A percentile compares a stretch with the other conserved stretches of the same genome.
Evolutionary conservation across 92 coral and sea anemone species (phyloP).

Genomic region (Zoanthus gigantus): DNA sequence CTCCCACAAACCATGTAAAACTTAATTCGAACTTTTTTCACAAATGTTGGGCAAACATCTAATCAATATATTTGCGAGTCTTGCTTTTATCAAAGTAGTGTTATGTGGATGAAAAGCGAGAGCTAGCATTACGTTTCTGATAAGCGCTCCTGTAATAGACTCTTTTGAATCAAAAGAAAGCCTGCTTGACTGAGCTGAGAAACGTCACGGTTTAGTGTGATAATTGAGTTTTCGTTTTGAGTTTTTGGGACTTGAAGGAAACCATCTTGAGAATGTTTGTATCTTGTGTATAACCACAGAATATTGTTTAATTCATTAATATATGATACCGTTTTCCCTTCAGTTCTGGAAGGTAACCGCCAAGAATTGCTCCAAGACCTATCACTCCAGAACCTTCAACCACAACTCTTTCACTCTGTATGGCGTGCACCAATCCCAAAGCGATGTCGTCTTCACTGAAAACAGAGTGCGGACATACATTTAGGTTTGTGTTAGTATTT

Average conservation of each 20-base stretch:
- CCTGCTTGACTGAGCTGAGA: too few species aligned
- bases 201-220: neutral
- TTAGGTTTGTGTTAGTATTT: neutral
- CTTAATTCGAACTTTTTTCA: too few species aligned
- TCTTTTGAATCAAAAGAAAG: too few species aligned
- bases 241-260: neutral
- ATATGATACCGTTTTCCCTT: constrained; percentile 79
- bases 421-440: constrained; percentile 76
- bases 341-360: constrained; percentile 93
- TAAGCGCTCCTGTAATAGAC: too few species aligned
- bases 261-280: neutral
- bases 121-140: too few species aligned
- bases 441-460: constrained; percentile 85
- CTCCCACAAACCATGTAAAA: too few species aligned
- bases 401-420: constrained; percentile 75
- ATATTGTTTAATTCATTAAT: neutral
- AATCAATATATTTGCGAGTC: too few species aligned
- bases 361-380: constrained; percentile 86
- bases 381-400: constrained; percentile 86
- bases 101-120: too few species aligned
- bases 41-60: too few species aligned
- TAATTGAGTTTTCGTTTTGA: neutral
- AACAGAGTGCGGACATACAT: neutral
- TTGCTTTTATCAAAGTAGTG: too few species aligned
- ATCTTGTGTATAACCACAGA: neutral